Conservation (phyloP, 2,797 vertebrate genomes). For the Heterohyrax brucei region DNA sequence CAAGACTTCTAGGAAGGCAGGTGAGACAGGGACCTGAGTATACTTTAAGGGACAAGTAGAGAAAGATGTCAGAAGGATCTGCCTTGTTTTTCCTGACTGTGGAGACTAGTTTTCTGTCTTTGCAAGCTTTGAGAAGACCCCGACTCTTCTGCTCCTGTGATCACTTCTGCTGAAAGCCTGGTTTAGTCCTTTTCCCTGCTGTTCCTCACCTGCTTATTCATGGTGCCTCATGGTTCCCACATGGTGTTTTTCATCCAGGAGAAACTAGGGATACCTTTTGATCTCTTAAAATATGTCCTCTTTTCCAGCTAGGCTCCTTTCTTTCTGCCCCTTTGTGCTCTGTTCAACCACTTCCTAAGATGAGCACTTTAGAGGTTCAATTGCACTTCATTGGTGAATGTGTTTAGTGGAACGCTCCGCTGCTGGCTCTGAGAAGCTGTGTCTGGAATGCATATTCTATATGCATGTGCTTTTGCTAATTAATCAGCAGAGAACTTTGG, state of each 20-base stretch:
- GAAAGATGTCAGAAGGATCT: not conserved
- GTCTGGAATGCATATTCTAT: not conserved
- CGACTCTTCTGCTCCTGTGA: not conserved
- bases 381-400: not conserved
- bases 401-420: not conserved
- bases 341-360: not conserved
- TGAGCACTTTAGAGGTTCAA: no score
- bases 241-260: not conserved
- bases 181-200: accelerated
- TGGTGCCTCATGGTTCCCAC: not conserved
- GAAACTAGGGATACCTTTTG: not conserved
- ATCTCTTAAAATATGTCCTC: not conserved
- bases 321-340: not conserved
- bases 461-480: not conserved
- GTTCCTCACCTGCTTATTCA: not conserved
- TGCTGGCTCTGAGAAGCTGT: not conserved
- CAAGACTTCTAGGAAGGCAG: not conserved
- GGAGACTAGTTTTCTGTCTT: not conserved
- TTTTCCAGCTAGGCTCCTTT: not conserved
- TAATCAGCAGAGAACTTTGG: not conserved
- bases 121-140: not conserved
- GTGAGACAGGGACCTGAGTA: not conserved
- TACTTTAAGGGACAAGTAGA: not conserved
- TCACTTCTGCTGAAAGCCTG: not conserved
- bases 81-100: not conserved